Evolutionary conservation across 2,113 vertebrate species (phyloP).

Genomic region (Reinhardtius hippoglossoides): DNA sequence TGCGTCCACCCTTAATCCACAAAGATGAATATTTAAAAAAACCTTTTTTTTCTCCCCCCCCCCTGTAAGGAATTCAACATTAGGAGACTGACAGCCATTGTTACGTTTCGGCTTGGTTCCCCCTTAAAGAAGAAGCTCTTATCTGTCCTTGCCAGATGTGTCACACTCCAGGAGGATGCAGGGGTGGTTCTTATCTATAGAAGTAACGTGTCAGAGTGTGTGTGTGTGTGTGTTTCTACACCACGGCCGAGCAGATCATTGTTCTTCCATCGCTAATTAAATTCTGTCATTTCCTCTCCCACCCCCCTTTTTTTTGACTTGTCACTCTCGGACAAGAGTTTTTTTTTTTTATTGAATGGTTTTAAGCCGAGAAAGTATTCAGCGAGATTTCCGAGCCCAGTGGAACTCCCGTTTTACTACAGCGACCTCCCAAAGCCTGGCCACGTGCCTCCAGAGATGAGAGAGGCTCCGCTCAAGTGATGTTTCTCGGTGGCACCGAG

Average conservation of each 20-base stretch:
- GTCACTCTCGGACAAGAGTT: slow-evolving; percentile 44
- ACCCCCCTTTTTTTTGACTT: slow-evolving; percentile 24
- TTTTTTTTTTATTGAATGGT: slow-evolving; percentile 40
- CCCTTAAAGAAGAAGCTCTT: slow-evolving; percentile 42
- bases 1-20: slow-evolving; percentile 8
- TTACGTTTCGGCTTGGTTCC: slow-evolving; percentile 25
- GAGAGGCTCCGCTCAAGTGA: slow-evolving; percentile 47
- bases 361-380: slow-evolving; percentile 55
- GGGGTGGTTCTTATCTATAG: slow-evolving; percentile 44
- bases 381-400: slow-evolving; percentile 57
- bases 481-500: slow-evolving; percentile 31
- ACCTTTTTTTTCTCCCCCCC: background rate
- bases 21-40: slow-evolving; percentile 1
- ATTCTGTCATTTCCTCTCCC: background rate
- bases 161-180: slow-evolving; percentile 33
- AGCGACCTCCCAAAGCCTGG: slow-evolving; percentile 63
- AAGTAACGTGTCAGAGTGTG: slow-evolving; percentile 1
- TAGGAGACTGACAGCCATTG: slow-evolving; percentile 50
- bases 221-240: slow-evolving; percentile 15
- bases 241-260: slow-evolving; percentile 47
- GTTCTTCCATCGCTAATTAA: slow-evolving; percentile 63
- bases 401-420: slow-evolving; percentile 64
- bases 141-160: slow-evolving; percentile 62
- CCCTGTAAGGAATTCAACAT: slow-evolving; percentile 5
- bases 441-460: slow-evolving; percentile 54